Base-by-base conservation (phyloP, 2,113 vertebrate genomes). In the Todiramphus saurophagus region DNA sequence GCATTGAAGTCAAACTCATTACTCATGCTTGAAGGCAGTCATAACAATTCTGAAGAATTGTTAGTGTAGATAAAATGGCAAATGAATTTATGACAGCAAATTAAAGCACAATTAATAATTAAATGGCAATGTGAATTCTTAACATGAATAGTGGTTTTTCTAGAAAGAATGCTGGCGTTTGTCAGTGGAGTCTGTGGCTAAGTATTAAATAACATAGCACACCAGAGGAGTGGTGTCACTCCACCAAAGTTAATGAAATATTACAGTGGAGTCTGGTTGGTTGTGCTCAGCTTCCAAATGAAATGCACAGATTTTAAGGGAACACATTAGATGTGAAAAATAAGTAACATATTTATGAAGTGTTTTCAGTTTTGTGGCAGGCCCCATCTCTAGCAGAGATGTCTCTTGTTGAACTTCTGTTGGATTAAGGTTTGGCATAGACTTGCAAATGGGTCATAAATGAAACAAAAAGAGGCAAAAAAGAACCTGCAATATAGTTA, bases 81-180 rank as follows among this genome's bases (percentile, higher is more conserved):
- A 96, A 95, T 91, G 88, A 96, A 97, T 97, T 96, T 93, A 96
- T 92, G 97, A 94, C 94, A 96, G 93, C 79, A 77, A 97, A 97
- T 97, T 97, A 96, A 88, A 80, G 51, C n/a, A 67, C 56, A 94
- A 95, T 97, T 97, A 97, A 97, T 97, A 97, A 96, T 97, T 96
- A 78, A 96, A 82, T 89, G 89, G 44, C 12, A 5, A 92, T 83
- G 93, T 80, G 87, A 96, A 97, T 92, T 80, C 90, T 55, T 73
- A 94, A 88, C 86, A 59, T 41, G 86, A 86, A 43, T 18, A 92
- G 83, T 41, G 77, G 1, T 78, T 94, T 55, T 83, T 74, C 51
- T 92, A 66, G 41, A 93, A 96, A 85, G 95, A 69, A 95, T 73
- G 44, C 39, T 92, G 82, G 75, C 76, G 64, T 88, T 78, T 87